Evolutionary conservation across 2,797 vertebrate species (phyloP).

Genomic region (Sciurus vulgaris): DNA sequence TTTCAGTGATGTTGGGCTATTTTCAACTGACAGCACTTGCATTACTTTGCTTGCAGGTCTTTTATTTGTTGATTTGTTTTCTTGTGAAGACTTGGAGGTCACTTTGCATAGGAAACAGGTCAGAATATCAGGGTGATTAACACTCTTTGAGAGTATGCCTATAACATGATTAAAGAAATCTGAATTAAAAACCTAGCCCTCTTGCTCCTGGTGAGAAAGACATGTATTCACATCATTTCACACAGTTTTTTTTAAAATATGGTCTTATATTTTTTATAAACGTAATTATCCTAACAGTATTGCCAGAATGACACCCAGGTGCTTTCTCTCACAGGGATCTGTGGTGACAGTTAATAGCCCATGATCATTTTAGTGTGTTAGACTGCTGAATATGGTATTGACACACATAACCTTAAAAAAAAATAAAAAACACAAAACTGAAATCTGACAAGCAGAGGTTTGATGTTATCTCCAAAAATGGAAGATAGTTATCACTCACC

Average conservation of each 20-base stretch:
- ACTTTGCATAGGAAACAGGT: not conserved
- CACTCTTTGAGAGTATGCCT: not conserved
- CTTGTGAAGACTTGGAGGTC: not conserved
- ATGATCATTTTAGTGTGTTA: not conserved
- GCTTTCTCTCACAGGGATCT: not conserved
- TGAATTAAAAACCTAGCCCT: not conserved
- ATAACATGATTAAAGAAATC: not conserved
- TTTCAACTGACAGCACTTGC: not conserved
- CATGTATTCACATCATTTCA: not conserved
- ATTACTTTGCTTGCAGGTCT: not conserved
- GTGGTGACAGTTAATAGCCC: not conserved
- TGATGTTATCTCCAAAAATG: not conserved
- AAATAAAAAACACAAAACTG: not conserved
- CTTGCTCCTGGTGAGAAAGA: not conserved
- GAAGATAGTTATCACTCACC: not conserved
- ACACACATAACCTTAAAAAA: not conserved
- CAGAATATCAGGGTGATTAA: constrained; percentile 14
- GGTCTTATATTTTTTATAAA: not conserved
- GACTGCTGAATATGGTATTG: not conserved
- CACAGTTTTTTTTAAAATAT: not conserved
- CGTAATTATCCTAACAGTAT: not conserved
- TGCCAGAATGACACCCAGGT: not conserved
- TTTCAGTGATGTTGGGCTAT: not conserved
- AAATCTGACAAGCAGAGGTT: not conserved
- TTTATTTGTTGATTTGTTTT: not conserved